Percentiles rank a stretch among this genome's conserved stretches.
Conservation (phyloP, 2,797 vertebrate species). For the Sarcophilus harrisii region DNA sequence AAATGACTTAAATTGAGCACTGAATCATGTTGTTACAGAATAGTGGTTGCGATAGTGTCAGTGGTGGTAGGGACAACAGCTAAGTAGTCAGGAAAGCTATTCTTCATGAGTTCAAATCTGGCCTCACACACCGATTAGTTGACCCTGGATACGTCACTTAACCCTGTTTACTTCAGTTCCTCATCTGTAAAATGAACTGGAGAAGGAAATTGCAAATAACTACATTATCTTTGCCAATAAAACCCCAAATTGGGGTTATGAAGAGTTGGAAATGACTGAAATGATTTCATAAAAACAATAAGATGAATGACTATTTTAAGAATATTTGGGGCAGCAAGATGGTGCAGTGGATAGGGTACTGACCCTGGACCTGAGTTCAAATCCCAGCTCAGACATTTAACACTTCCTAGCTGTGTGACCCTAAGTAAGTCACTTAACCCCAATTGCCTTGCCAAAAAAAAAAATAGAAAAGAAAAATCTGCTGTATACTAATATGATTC, state of each 20-base stretch:
- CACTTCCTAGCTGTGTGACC: too few species aligned
- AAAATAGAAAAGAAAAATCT: too few species aligned
- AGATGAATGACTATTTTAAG: background rate
- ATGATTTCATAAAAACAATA: background rate
- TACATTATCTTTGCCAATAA: background rate
- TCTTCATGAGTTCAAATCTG: background rate
- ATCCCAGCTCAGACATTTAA: too few species aligned
- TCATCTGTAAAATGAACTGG: background rate
- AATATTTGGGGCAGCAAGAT: background rate
- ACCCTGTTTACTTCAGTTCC: background rate
- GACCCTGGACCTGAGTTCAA: too few species aligned
- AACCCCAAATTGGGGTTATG: background rate
- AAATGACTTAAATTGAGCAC: background rate
- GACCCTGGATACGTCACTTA: background rate
- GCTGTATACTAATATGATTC: background rate
- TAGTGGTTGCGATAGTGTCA: background rate
- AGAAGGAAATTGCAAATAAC: background rate
- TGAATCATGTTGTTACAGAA: background rate
- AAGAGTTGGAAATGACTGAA: background rate
- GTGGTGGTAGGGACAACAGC: background rate
- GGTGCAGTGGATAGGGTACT: too few species aligned
- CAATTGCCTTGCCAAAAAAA: too few species aligned
- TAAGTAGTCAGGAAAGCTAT: background rate
- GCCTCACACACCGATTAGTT: background rate
- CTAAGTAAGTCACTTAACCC: too few species aligned